Conservation (phyloP, 2,888 invertebrate genomes). For the Ditylenchus weischeri region DNA sequence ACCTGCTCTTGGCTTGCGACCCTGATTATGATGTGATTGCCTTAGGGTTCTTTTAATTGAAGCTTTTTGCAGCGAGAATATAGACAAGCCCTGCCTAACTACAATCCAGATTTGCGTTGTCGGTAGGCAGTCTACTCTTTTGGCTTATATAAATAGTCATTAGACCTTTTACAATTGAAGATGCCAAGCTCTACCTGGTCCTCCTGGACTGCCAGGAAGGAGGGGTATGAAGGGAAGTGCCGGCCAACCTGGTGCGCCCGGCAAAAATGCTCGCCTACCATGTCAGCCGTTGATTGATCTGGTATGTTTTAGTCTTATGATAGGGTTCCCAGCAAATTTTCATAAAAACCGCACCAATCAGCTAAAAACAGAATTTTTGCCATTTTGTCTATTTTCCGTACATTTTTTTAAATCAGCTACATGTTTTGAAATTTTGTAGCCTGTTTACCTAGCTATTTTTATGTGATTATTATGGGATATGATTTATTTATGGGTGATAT, state of each 20-base stretch:
- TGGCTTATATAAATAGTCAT: neutral
- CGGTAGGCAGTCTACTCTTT: neutral
- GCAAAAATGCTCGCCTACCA: conserved; percentile 53
- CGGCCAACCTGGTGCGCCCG: conserved; percentile 29
- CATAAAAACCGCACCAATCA: too few species aligned
- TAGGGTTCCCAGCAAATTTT: too few species aligned
- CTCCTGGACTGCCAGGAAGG: conserved; percentile 49
- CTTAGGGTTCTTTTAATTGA: conserved; percentile 1
- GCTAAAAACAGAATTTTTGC: too few species aligned
- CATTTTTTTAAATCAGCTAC: too few species aligned
- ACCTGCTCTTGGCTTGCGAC: too few species aligned
- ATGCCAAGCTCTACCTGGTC: conserved; percentile 47
- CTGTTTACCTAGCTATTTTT: too few species aligned
- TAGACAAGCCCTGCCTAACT: conserved; percentile 6
- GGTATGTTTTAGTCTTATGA: conserved; percentile 12
- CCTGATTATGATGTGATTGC: too few species aligned
- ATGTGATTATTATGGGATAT: too few species aligned
- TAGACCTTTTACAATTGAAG: conserved; percentile 15
- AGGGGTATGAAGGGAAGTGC: conserved; percentile 44
- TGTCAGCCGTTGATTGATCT: conserved; percentile 50
- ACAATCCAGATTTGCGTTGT: neutral
- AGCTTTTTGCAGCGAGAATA: conserved; percentile 13
- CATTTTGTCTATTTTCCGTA: too few species aligned
- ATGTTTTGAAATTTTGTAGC: too few species aligned
- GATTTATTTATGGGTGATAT: too few species aligned